Base-by-base conservation (phyloP, 1,140 invertebrate genomes). In the Dreissena polymorpha region DNA sequence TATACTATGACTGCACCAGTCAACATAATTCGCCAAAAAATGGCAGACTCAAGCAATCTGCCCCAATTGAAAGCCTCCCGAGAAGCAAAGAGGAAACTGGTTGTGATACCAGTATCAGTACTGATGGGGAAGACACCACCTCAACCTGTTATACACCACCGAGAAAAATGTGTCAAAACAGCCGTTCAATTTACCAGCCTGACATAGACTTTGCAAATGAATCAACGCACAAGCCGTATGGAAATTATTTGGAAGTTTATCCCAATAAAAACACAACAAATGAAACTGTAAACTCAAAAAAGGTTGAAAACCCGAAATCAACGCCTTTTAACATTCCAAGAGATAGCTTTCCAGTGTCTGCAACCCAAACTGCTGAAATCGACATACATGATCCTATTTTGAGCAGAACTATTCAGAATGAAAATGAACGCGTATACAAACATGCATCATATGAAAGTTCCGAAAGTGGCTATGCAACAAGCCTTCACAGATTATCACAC, bases 401-500 rank as follows among this genome's bases (percentile, higher is more conserved):
- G 39, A 39, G 39, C 39, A 39, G 39, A 39, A 39, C 2, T 39
- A 39, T 39, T 39, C 39, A 2, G 39, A 39, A 39, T 39, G 39
- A 39, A 2, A 39, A 39, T 39, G 39, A 8, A 39, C 39, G 3
- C 39, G 8, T 5, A 5, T 2, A 39, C 39, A 23, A 60, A 6
- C 3, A 60, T 60, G 57, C 16, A 60, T 60, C 79, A 25, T 55
- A 55, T 8, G 71, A 73, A 8, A 82, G 79, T 57, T 67, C 69
- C 57, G 79, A 82, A 39, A 82, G 79, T 68, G 79, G 79, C 6
- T 82, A 82, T 68, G 71, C 71, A 25, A 82, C 79, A 50, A 82
- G 79, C 29, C 23, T 73, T 65, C 25, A 68, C 68, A 69, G 27
- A 12, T 51, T 55, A 49, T 82, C 79, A 39, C 39, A 39, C 39